These are phyloP conservation scores for Elgaria multicarinata DNA, from an alignment of 2,113 vertebrate species.

Conservation along the genomic window DNA sequence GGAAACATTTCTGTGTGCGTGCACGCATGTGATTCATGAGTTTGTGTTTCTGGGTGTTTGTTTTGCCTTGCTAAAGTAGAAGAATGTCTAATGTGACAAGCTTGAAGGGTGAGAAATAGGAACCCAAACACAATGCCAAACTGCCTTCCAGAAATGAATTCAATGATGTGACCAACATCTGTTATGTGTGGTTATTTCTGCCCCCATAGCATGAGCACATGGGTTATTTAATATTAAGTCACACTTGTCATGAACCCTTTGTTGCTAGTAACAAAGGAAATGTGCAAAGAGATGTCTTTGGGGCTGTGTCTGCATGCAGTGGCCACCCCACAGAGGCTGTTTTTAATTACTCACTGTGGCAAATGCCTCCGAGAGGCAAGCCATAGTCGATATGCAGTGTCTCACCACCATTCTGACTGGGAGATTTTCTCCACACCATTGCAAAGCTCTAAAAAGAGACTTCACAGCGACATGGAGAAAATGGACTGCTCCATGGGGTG, in stretches of 20 bases:
- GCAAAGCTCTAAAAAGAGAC: background rate
- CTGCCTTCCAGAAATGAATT: background rate
- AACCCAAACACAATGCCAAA: background rate
- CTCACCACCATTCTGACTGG: background rate
- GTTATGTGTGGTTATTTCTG: background rate
- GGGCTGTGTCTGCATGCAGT: background rate
- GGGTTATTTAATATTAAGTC: background rate
- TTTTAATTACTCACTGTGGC: background rate
- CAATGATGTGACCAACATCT: background rate
- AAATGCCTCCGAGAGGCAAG: background rate
- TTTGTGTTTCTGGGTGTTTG: background rate
- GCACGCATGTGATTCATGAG: background rate
- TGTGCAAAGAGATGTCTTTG: background rate
- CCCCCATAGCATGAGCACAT: background rate
- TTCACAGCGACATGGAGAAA: background rate
- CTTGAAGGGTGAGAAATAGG: background rate
- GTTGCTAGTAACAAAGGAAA: background rate
- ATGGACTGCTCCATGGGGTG: background rate
- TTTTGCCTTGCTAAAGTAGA: background rate
- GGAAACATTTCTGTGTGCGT: background rate
- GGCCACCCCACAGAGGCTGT: background rate
- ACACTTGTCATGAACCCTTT: slow-evolving; percentile 17
- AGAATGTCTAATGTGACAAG: background rate
- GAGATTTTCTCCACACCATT: too few species aligned
- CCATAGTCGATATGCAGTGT: too few species aligned